phyloP scores from a whole-genome alignment of 2,888 invertebrate species.

The Ecdyonurus torrentis region DNA sequence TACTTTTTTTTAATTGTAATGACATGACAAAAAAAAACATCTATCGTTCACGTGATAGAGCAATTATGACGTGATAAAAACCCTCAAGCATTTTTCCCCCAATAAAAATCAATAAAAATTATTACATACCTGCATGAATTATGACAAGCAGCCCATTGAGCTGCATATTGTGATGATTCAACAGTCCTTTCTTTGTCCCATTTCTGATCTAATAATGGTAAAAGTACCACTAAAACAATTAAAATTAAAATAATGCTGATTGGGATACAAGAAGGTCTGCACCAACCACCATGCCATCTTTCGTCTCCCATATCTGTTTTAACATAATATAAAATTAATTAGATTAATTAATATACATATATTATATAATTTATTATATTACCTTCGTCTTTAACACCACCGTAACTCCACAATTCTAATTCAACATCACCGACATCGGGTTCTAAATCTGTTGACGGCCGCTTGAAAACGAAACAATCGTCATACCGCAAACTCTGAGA shows the following conservation, averaged over 20 bases:
- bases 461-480: neutral
- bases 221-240: slow-evolving; percentile 60
- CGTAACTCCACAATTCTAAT: neutral
- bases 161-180: slow-evolving; percentile 21
- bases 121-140: slow-evolving; percentile 51
- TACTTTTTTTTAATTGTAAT: too few relatives aligned
- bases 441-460: neutral
- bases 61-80: too few relatives aligned
- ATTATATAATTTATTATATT: neutral
- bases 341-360: too few relatives aligned
- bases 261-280: slow-evolving; percentile 69
- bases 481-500: neutral
- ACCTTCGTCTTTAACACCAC: neutral
- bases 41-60: too few relatives aligned
- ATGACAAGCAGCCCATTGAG: slow-evolving; percentile 33
- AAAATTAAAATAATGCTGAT: slow-evolving; percentile 61
- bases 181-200: slow-evolving; percentile 34
- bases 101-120: too few relatives aligned
- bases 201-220: slow-evolving; percentile 51
- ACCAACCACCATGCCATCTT: slow-evolving; percentile 38
- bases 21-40: too few relatives aligned
- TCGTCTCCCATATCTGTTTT: slow-evolving; percentile 5
- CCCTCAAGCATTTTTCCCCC: too few relatives aligned
- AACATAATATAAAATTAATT: neutral
- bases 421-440: neutral